Conservation (phyloP, 2,888 invertebrate species). For the Aphidoletes aphidimyza region DNA sequence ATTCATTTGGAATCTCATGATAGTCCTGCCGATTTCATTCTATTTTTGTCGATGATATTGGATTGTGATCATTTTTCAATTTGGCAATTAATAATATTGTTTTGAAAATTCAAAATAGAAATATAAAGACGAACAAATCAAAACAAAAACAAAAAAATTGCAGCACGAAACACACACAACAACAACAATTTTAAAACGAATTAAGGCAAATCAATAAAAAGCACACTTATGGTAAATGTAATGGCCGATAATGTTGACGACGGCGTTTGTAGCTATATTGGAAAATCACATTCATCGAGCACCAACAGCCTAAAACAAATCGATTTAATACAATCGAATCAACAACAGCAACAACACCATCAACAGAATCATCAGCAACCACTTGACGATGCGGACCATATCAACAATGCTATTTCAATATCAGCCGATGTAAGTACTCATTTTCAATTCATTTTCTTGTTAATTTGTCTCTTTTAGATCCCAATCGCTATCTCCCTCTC, state of each 20-base stretch:
- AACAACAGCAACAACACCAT: neutral
- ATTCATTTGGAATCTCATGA: neutral
- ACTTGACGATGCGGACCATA: slow-evolving; percentile 4
- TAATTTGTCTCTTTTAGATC: neutral
- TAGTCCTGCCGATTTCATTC: neutral
- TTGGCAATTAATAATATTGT: neutral
- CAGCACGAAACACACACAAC: too few species aligned
- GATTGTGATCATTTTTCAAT: neutral
- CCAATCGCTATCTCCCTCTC: too few species aligned
- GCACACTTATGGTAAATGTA: neutral
- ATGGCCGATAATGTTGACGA: slow-evolving; percentile 50
- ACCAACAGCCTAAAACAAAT: slow-evolving; percentile 14
- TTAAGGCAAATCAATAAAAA: neutral
- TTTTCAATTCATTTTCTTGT: neutral
- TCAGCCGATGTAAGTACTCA: slow-evolving; percentile 40
- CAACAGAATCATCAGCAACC: neutral
- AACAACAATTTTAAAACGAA: neutral
- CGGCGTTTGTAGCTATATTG: slow-evolving; percentile 13
- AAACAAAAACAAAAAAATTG: too few species aligned
- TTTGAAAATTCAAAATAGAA: too few species aligned
- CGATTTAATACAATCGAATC: slow-evolving; percentile 25
- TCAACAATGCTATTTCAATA: slow-evolving; percentile 2
- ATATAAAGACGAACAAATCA: too few species aligned
- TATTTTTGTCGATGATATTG: neutral
- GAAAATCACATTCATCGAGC: slow-evolving; percentile 32